Base-by-base conservation (phyloP, 1,140 invertebrate genomes). In the Drosophila kikkawai region DNA sequence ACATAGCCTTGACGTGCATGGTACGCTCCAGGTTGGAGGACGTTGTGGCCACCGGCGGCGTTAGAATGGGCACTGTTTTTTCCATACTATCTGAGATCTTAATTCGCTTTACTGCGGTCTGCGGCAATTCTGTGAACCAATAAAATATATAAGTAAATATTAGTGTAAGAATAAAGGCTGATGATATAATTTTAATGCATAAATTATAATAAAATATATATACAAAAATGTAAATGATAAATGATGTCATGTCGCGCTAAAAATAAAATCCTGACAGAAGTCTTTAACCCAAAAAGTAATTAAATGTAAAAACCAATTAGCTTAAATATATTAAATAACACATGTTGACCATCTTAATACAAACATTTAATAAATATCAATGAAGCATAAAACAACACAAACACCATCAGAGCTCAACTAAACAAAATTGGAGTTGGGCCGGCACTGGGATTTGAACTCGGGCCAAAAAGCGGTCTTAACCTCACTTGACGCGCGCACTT, bases 391-490 rank as follows among this genome's bases (percentile, higher is more conserved):
- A 42, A 45, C 5, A 37, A 15, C 26, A 8, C 15, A 53, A 59
- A 65, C 44, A 44, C 44, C 42, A 15, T 26, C 6, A 7, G 41
- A n/a, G 47, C 13, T 50, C 47, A 1, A 8, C 29, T 13, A 39
- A 60, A 36, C 39, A 47, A 19, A 36, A 37, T 41, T 22, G 39
- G 36, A 57, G 37, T 58, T 55, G 26, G 53, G 7, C 55, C 47
- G 13, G 13, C 51, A 26, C 61, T 67, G 80, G 51, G 84, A 84
- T 36, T 88, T 78, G 83, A 87, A 87, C 83, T 47, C 77, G 39
- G 51, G 60, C 53, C 80, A 64, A 60, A 77, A 77, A 51, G 26
- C 41, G 22, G 39, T 37, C 34, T 29, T 71, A 73, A 73, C 69
- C 69, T 60, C 67, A 71, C 36, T 71, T 19, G 44, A 13, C 7